These are phyloP conservation scores for Turnix velox DNA, from an alignment of 2,113 vertebrate species.

Conservation along the genomic window DNA sequence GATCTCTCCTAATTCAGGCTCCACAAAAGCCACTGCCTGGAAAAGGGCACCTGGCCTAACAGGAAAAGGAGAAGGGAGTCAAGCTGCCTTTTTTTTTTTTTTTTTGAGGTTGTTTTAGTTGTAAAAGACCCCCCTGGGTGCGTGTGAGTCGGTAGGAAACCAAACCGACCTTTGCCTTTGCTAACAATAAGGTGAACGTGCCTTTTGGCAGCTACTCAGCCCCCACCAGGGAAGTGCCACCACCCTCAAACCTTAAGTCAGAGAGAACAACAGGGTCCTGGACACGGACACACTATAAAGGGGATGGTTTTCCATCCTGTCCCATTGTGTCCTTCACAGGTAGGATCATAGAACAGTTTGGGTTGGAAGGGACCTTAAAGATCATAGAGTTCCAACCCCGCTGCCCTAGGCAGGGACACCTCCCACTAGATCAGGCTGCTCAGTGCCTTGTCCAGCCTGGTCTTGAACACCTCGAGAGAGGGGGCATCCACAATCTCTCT, in stretches of 20 bases:
- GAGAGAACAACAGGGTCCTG: not conserved
- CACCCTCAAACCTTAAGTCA: not conserved
- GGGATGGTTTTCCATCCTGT: not conserved
- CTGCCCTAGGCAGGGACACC: too few species aligned
- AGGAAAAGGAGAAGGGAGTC: not conserved
- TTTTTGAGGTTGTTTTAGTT: not conserved
- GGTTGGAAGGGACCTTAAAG: too few species aligned
- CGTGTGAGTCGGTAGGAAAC: not conserved
- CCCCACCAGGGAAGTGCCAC: not conserved
- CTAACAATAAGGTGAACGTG: slow-evolving; percentile 3
- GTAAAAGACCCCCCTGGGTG: not conserved
- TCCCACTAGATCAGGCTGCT: too few species aligned
- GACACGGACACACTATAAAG: not conserved
- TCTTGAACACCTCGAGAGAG: too few species aligned
- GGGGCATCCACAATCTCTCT: too few species aligned
- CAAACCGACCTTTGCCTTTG: not conserved
- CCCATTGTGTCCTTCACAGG: not conserved
- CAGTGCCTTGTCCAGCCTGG: too few species aligned
- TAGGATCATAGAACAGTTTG: too few species aligned
- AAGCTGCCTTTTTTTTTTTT: not conserved
- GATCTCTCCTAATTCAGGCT: slow-evolving; percentile 25
- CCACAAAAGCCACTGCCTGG: not conserved
- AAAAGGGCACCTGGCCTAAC: slow-evolving; percentile 9
- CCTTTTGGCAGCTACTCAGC: not conserved
- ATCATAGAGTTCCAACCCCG: too few species aligned